Percentiles rank a stretch among this genome's conserved stretches.
These are phyloP conservation scores for Scortum barcoo DNA, from an alignment of 2,113 vertebrate species.

Conservation along the genomic window DNA sequence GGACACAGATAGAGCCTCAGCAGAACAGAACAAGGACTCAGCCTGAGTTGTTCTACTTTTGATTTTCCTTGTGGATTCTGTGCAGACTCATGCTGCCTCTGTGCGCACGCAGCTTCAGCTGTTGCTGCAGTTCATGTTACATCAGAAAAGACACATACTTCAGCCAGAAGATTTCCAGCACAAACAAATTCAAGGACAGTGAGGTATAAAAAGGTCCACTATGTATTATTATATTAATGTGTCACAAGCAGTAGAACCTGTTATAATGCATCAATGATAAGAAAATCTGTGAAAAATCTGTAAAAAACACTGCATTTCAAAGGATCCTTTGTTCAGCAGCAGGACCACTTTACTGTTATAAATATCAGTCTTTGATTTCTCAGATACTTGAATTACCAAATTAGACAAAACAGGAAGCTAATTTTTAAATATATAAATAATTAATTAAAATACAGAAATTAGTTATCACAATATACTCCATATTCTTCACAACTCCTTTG, in stretches of 20 bases:
- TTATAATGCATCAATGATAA: neutral
- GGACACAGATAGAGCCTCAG: slow-evolving; percentile 9
- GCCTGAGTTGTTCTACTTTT: slow-evolving; percentile 3
- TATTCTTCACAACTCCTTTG: too few relatives aligned
- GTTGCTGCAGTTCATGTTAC: neutral
- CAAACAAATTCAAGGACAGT: neutral
- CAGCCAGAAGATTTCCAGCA: neutral
- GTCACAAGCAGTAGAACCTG: neutral
- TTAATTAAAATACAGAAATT: too few relatives aligned
- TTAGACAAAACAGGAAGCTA: neutral
- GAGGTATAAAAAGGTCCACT: neutral
- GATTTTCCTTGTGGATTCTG: neutral
- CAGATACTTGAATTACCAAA: neutral
- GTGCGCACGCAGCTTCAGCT: neutral
- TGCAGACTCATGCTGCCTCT: neutral
- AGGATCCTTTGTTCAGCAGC: neutral
- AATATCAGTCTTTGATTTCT: neutral
- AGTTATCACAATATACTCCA: too few relatives aligned
- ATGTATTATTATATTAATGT: neutral
- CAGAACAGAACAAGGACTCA: neutral
- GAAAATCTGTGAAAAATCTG: too few relatives aligned
- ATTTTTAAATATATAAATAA: neutral
- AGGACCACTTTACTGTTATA: neutral
- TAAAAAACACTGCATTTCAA: too few relatives aligned
- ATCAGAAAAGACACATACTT: neutral